A percentile compares a stretch with the other conserved stretches of the same genome.
phyloP scores from a whole-genome alignment of 2,888 invertebrate genomes.

The Chloroclystis v-ata region DNA sequence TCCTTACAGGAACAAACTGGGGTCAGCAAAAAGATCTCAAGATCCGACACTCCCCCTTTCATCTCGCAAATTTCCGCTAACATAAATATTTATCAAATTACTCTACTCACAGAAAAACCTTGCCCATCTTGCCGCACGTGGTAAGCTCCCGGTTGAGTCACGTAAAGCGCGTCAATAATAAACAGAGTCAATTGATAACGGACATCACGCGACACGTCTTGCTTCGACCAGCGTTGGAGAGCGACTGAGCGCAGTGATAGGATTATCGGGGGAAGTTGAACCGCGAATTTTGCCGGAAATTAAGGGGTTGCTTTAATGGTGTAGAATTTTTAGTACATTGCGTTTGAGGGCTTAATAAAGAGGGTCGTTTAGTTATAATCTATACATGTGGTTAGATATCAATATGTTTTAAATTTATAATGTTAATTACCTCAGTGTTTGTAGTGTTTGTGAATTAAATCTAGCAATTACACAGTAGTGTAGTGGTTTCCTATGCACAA shows the following conservation, averaged over 20 bases:
- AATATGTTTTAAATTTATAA: too few species aligned
- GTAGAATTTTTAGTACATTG: background rate
- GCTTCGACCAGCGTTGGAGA: conserved; percentile 17
- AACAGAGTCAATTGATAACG: conserved; percentile 9
- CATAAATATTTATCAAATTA: background rate
- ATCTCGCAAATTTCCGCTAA: background rate
- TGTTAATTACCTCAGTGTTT: too few species aligned
- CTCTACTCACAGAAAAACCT: conserved; percentile 57
- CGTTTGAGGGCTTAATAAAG: too few species aligned
- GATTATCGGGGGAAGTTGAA: background rate
- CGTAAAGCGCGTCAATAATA: conserved; percentile 33
- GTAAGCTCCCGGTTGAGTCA: conserved; percentile 1
- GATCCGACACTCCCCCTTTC: background rate
- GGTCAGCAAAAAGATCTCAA: too few species aligned
- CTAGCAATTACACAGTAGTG: too few species aligned
- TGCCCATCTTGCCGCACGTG: conserved; percentile 42
- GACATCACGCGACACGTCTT: conserved; percentile 17
- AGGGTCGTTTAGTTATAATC: too few species aligned
- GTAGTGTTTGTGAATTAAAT: too few species aligned
- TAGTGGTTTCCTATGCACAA: too few species aligned
- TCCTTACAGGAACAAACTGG: too few species aligned
- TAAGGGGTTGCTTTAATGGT: background rate
- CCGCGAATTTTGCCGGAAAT: background rate
- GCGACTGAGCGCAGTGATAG: conserved; percentile 18
- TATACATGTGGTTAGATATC: too few species aligned